Evolutionary conservation across 2,113 vertebrate genomes (phyloP), one percentile per base, ranked within the genome.

Genomic region (Prinia subflava): DNA sequence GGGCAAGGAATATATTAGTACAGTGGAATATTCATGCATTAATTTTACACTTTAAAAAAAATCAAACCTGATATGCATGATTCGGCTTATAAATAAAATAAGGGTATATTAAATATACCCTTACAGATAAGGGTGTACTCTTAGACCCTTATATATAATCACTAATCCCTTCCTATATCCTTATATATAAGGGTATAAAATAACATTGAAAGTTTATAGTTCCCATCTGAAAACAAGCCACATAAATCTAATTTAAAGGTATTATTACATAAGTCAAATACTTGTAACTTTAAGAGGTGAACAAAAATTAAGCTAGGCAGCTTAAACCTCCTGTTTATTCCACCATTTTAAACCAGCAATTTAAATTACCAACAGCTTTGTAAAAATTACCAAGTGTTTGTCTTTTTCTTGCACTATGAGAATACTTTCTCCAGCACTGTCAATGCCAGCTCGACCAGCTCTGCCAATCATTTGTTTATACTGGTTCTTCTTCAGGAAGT

Each of bases 381-480:
- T 31, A 47, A 62, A 73, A 81, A 25, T 97, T 97, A 99, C 99
- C 98, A 98, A 94, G 4, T 94, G 80, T 35, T 97, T 98, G 95
- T 99, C 99, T 94, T 98, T 99, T 53, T 99, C 98, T 97, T 99
- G 99, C 55, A 98, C 92, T 96, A 99, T 98, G 39, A 99, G 98
- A 95, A 99, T 98, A 82, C 99, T 99, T 97, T 99, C 99, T 16
- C 99, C 99, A 75, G 86, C 52, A 13, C 95, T 94, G 93, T 99
- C 99, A 82, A 99, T 98, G 11, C 99, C 99, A 11, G 99, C 99
- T 76, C 99, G 98, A 9, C 99, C 99, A 33, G 99, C 99, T 94
- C 99, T 98, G 23, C 99, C 99, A 78, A 99, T 97, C 99, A 99
- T 99, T 96, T 99, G 99, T 69, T 99, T 99, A 95, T 99, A 99